These are phyloP conservation scores for Oppia nitens DNA, from an alignment of 1,140 invertebrate species.

Conservation along the genomic window DNA sequence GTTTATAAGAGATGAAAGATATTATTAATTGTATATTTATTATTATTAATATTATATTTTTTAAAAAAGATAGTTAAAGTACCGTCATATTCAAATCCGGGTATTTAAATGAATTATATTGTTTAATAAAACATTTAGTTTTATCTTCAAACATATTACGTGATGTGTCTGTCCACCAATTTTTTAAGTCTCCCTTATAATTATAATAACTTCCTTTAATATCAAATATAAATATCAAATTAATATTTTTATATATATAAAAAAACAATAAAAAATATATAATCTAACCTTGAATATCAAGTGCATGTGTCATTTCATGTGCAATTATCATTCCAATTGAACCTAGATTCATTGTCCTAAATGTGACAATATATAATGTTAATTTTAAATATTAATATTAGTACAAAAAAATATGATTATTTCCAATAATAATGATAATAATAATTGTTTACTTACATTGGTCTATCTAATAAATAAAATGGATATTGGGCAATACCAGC, in stretches of 20 bases:
- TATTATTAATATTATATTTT: no score
- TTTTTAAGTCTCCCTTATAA: slow-evolving; percentile 60
- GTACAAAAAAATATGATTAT: no score
- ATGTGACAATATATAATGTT: no score
- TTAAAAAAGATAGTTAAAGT: background rate
- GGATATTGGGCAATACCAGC: slow-evolving; percentile 73
- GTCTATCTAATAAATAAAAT: slow-evolving; percentile 62
- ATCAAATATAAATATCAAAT: background rate
- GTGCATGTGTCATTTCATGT: slow-evolving; percentile 32
- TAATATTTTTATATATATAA: background rate
- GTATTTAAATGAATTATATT: slow-evolving; percentile 44
- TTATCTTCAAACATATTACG: slow-evolving; percentile 51
- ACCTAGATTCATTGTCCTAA: slow-evolving; percentile 42
- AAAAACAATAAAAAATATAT: background rate
- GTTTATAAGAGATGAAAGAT: background rate
- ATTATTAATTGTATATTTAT: background rate
- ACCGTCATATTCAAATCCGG: background rate
- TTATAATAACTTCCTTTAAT: slow-evolving; percentile 48
- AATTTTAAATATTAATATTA: no score
- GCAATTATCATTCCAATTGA: slow-evolving; percentile 24
- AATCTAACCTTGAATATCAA: slow-evolving; percentile 37
- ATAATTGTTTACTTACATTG: slow-evolving; percentile 30
- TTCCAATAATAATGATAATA: no score
- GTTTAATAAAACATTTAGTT: slow-evolving; percentile 67
- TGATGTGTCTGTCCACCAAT: slow-evolving; percentile 69